Base-by-base conservation (phyloP, 1,140 invertebrate genomes). In the Caenorhabditis briggsae region DNA sequence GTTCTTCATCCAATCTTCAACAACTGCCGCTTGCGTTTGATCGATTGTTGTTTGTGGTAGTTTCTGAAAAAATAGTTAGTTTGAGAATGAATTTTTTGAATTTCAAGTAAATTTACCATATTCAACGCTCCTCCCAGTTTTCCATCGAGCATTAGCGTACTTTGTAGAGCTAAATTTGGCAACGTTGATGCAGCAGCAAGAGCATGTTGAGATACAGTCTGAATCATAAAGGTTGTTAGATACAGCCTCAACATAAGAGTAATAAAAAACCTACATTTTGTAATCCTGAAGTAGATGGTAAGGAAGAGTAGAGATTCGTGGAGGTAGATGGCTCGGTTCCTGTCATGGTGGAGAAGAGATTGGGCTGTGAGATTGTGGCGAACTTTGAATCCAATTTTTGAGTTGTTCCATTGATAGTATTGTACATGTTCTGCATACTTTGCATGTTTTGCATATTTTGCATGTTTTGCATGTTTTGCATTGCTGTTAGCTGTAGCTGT, bases 271-370 rank as follows among this genome's bases (percentile, higher is more conserved):
- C n/a, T n/a, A 50, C 70, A 25, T 50, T 78, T 78, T 78, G 70
- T 50, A 41, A 18, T 50, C 70, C 46, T 78, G 70, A 78, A 53
- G 70, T 78, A 50, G 70, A 50, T 12, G 70, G 70, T 18, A 78
- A 16, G 9, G 70, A 48, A 12, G 70, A 78, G 14, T 43, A 78
- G 7, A 78, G 3, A 23, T 50, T 78, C 9, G 14, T 78, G 50
- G 70, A 78, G 70, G 70, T 78, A 78, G 70, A 50, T 78, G 70
- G 70, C n/a, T 78, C 70, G 12, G 25, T 78, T 12, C 70, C 70
- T 5, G 70, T 50, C 46, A 78, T 78, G 25, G 70, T 18, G 23
- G 50, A 8, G 2, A 46, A 53, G 46, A 78, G 70, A 78, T 53
- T 78, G 7, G 70, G 9, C 53, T 78, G 70, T 50, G 70, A 11